Evolutionary conservation across 2,113 vertebrate genomes (phyloP).

Genomic region (Lasiurus cinereus): DNA sequence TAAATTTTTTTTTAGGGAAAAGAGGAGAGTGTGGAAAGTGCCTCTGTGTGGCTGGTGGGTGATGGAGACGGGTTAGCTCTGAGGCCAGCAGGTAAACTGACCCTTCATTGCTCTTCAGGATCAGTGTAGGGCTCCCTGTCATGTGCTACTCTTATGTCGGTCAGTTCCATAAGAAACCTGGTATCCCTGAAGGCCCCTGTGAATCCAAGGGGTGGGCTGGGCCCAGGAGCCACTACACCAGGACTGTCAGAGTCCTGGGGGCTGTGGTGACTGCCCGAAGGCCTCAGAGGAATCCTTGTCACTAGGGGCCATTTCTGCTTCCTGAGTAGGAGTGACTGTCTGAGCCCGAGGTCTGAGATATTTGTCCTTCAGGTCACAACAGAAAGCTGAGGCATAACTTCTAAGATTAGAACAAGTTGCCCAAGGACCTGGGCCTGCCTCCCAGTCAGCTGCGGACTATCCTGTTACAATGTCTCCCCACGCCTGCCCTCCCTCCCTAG

Average conservation of each 20-base stretch:
- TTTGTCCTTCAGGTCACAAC: conserved; percentile 52
- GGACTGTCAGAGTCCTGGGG: background rate
- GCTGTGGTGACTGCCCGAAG: background rate
- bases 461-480: conserved; percentile 62
- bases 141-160: rapidly evolving
- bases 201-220: too few species aligned
- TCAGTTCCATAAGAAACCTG: background rate
- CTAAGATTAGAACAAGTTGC: conserved; percentile 87
- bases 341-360: conserved; percentile 29
- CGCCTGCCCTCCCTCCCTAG: background rate
- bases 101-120: background rate
- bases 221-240: background rate
- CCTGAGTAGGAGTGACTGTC: rapidly evolving
- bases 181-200: background rate
- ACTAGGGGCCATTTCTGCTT: background rate
- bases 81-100: background rate
- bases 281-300: background rate
- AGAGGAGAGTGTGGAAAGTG: background rate
- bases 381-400: conserved; percentile 81
- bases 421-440: conserved; percentile 71
- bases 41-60: background rate
- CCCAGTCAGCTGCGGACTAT: conserved; percentile 83
- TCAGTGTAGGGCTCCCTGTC: background rate
- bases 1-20: background rate
- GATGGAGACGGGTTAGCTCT: background rate